These are phyloP conservation scores for Scomber colias DNA, from an alignment of 2,113 vertebrate species.

Conservation along the genomic window DNA sequence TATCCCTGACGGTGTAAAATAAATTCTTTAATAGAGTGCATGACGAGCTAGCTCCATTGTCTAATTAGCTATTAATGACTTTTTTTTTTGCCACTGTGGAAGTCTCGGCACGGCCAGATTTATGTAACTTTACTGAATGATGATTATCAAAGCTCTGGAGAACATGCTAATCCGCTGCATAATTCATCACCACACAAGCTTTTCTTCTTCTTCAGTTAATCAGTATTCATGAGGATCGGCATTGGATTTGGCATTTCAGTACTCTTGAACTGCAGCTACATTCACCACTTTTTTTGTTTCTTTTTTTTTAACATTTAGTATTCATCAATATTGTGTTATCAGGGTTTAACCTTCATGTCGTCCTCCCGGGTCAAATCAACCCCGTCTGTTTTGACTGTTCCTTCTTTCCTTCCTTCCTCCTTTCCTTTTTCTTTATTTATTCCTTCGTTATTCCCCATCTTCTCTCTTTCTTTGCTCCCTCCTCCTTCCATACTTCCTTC, in stretches of 20 bases:
- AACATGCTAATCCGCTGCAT: slow-evolving; percentile 64
- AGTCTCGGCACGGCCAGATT: slow-evolving; percentile 38
- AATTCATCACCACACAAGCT: slow-evolving; percentile 57
- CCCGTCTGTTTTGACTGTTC: too few relatives aligned
- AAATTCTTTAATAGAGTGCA: slow-evolving; percentile 27
- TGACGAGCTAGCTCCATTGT: slow-evolving; percentile 25
- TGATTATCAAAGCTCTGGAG: slow-evolving; percentile 64
- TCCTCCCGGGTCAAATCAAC: too few relatives aligned
- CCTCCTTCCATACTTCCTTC: too few relatives aligned
- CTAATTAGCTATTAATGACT: slow-evolving; percentile 73
- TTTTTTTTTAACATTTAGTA: background rate
- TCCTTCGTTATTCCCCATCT: too few relatives aligned
- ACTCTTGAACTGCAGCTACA: slow-evolving; percentile 7
- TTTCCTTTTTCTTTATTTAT: too few relatives aligned
- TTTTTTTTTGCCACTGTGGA: slow-evolving; percentile 34
- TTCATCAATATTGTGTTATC: background rate
- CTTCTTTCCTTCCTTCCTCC: too few relatives aligned
- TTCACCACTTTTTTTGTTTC: background rate
- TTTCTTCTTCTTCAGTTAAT: slow-evolving; percentile 32
- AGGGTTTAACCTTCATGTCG: background rate
- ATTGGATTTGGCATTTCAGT: slow-evolving; percentile 12
- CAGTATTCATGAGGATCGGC: slow-evolving; percentile 44
- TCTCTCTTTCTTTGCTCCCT: too few relatives aligned
- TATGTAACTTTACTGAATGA: slow-evolving; percentile 56
- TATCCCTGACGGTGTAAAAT: slow-evolving; percentile 38